These are phyloP conservation scores for Nothoprocta perdicaria DNA, from an alignment of 2,113 vertebrate genomes.

Conservation along the genomic window DNA sequence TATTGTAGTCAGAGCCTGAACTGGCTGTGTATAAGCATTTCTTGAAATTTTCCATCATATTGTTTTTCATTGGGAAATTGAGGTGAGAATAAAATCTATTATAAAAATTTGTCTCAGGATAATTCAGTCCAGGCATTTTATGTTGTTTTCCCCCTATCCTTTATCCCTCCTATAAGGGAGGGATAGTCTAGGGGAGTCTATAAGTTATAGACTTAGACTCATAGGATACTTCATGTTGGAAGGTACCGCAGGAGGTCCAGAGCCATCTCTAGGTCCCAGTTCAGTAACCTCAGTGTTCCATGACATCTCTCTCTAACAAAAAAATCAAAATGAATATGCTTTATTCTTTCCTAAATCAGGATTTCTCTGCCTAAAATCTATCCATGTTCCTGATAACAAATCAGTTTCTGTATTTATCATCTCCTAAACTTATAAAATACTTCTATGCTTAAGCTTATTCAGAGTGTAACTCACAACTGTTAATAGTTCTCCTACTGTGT, in stretches of 20 bases:
- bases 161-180: background rate
- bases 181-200: too few relatives aligned
- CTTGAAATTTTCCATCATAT: background rate
- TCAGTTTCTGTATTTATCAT: background rate
- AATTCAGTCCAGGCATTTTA: background rate
- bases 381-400: background rate
- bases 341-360: background rate
- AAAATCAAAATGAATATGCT: background rate
- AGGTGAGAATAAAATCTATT: background rate
- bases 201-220: background rate
- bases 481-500: background rate
- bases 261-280: background rate
- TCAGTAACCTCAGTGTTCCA: background rate
- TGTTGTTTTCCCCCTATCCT: background rate
- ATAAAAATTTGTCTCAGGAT: background rate
- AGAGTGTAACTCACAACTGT: background rate
- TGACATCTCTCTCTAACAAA: background rate
- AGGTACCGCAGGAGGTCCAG: background rate
- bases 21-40: background rate
- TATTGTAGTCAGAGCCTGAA: background rate
- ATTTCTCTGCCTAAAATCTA: background rate
- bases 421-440: background rate
- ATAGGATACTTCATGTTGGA: background rate
- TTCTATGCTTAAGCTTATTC: background rate
- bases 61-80: background rate